phyloP scores from a whole-genome alignment of 2,113 vertebrate species.

The Sakesphorus luctuosus region DNA sequence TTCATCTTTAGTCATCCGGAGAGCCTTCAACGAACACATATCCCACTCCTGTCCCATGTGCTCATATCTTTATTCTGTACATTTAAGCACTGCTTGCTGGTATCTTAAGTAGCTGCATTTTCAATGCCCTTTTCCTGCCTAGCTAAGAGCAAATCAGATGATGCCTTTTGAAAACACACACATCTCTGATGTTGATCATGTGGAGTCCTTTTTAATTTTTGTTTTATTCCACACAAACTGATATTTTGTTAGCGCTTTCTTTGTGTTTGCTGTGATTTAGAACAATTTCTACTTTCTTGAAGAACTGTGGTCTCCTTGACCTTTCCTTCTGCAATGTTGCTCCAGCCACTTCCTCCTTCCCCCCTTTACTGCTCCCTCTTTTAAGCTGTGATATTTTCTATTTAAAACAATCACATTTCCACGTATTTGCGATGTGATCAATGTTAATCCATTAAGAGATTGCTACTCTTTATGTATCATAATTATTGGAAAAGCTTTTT shows the following conservation, averaged over 20 bases:
- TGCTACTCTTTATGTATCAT: background rate
- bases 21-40: rapidly evolving
- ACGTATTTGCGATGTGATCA: background rate
- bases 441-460: background rate
- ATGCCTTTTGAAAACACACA: background rate
- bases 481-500: background rate
- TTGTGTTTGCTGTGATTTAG: background rate
- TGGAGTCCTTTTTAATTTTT: background rate
- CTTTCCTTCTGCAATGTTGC: background rate
- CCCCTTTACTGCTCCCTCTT: background rate
- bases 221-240: background rate
- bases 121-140: background rate
- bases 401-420: background rate
- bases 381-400: background rate
- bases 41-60: background rate
- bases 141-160: background rate
- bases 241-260: background rate
- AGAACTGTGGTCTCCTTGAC: background rate
- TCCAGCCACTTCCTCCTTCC: background rate
- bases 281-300: background rate
- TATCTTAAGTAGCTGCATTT: background rate
- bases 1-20: background rate
- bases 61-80: background rate
- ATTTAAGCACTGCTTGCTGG: background rate
- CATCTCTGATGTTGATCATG: background rate